Evolutionary conservation across 2,888 invertebrate genomes (phyloP), one percentile per base, ranked within the genome.

Genomic region (Drosophila koepferae): DNA sequence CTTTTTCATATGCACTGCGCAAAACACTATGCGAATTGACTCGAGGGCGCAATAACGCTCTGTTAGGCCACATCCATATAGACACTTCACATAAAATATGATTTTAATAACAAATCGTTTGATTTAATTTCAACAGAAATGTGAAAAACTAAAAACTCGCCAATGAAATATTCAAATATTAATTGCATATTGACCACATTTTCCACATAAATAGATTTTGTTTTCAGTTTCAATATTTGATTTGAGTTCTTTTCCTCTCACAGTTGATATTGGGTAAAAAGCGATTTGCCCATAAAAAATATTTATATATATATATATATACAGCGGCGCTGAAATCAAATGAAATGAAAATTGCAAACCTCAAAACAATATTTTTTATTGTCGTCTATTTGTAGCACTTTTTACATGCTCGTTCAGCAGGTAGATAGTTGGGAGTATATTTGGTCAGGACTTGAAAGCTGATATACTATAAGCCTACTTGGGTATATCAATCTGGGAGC

Each of bases 121-220:
- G 16, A 54, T 53, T 60, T 16, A 40, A 63, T 63, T 66, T 53
- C 41, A 4, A 56, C 12, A 41, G 43, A 61, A 51, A 55, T 54
- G 36, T 49, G 53, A 20, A 20, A 18, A 40, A 40, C 38, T 23
- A 23, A 0, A 23, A 46, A 16, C 14, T 20, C 8, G 31, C 18
- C 34, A 16, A 49, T 56, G 20, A 68, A 66, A 64, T 63, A 72
- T 72, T 63, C 31, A 63, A 55, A 72, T 60, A 68, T 76, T 58
- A 59, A 77, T 71, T 71, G 75, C 60, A 70, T 68, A 73, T 85
- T 85, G 75, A 72, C 79, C 84, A 75, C 86, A 86, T 72, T 80
- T 82, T 80, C 72, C 77, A 81, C 66, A 63, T 65, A 77, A 72
- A 70, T 74, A 40, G 34, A 23, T 61, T 44, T 61, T 18, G 23